Evolutionary conservation across 2,888 invertebrate species (phyloP).

Genomic region (Phymatocera aterrima): DNA sequence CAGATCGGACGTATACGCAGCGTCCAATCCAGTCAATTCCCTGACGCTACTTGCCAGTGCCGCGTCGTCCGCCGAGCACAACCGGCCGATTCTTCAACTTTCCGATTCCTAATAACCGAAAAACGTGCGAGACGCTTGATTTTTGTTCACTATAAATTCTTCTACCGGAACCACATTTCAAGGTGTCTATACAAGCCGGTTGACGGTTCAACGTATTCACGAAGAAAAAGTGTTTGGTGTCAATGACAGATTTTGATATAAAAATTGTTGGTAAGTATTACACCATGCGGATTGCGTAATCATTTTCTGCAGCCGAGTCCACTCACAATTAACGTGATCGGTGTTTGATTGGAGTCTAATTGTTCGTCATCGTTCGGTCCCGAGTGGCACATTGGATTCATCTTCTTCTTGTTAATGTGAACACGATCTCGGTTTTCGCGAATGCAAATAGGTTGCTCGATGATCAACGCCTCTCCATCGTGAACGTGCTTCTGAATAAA

Average conservation of each 20-base stretch:
- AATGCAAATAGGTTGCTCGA: background rate
- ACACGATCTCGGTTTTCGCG: background rate
- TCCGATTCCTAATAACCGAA: constrained; percentile 3
- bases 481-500: too few relatives aligned
- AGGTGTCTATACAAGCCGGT: background rate
- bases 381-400: background rate
- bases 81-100: constrained; percentile 49
- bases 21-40: constrained; percentile 67
- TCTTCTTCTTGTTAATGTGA: background rate
- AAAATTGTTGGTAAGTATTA: constrained; percentile 30
- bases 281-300: background rate
- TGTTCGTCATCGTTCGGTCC: background rate
- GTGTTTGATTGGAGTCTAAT: background rate
- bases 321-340: background rate
- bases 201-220: background rate
- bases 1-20: constrained; percentile 67
- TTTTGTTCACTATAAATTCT: constrained; percentile 1
- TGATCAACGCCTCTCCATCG: background rate
- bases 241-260: background rate
- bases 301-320: background rate
- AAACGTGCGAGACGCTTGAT: constrained; percentile 27
- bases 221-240: constrained; percentile 8
- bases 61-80: constrained; percentile 69
- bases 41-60: constrained; percentile 67
- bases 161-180: background rate